These are phyloP conservation scores for Toxotes chatareus DNA, from an alignment of 2,113 vertebrate species.

Conservation along the genomic window DNA sequence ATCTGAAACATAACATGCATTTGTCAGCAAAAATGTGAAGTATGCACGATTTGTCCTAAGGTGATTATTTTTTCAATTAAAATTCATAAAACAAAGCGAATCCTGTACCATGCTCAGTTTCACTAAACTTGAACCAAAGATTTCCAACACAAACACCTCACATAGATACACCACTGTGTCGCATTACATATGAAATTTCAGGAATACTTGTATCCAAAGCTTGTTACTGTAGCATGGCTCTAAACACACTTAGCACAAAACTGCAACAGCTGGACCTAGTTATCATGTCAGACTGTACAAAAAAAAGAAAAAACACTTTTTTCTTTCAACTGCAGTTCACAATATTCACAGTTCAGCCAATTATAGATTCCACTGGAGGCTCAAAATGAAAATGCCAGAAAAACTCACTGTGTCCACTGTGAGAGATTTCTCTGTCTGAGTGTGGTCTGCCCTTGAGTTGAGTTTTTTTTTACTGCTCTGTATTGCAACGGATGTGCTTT, in stretches of 20 bases:
- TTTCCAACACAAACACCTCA: neutral
- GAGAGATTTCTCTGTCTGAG: neutral
- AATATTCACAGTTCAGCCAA: conserved; percentile 5
- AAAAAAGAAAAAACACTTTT: neutral
- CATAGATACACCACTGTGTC: neutral
- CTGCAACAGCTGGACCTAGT: conserved; percentile 6
- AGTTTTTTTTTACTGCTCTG: too few relatives aligned
- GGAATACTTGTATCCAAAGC: neutral
- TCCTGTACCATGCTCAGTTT: too few relatives aligned
- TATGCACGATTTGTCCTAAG: too few relatives aligned
- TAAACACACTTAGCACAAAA: neutral
- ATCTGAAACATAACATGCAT: too few relatives aligned
- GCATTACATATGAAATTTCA: neutral
- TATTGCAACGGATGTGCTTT: too few relatives aligned
- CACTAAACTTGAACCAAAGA: neutral
- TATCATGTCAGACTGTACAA: neutral
- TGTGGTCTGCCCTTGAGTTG: too few relatives aligned
- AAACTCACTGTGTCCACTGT: neutral
- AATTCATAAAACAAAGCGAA: too few relatives aligned
- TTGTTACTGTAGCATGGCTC: neutral
- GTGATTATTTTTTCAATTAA: too few relatives aligned
- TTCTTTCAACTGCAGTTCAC: neutral
- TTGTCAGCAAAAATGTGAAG: too few relatives aligned
- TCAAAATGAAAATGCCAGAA: neutral
- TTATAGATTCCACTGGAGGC: conserved; percentile 17